A percentile compares a stretch with the other conserved stretches of the same genome.
These are phyloP conservation scores for Chaenocephalus aceratus DNA, from an alignment of 2,113 vertebrate genomes.

Conservation along the genomic window DNA sequence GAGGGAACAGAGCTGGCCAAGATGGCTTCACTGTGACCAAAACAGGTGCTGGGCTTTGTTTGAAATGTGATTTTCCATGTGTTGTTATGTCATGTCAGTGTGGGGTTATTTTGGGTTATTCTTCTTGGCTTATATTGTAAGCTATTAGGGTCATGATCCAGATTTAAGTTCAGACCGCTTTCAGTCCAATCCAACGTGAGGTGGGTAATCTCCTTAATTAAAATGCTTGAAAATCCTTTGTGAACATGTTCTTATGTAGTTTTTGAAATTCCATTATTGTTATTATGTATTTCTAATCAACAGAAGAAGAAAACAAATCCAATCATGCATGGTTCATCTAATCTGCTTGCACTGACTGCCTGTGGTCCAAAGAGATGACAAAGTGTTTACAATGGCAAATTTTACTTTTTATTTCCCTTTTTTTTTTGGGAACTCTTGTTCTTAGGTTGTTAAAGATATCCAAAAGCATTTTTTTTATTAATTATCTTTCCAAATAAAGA, in stretches of 20 bases:
- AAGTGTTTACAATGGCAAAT: not conserved
- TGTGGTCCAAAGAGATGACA: not conserved
- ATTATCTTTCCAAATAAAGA: not conserved
- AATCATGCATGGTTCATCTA: slow-evolving; percentile 12
- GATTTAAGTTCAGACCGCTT: slow-evolving; percentile 18
- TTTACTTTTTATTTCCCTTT: not conserved
- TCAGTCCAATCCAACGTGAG: slow-evolving; percentile 18
- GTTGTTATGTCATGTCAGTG: not conserved
- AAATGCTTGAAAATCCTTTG: slow-evolving; percentile 28
- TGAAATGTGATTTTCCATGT: not conserved
- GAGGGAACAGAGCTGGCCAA: not conserved
- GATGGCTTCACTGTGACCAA: slow-evolving; percentile 9
- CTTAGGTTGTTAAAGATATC: not conserved
- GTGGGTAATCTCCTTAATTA: slow-evolving; percentile 23
- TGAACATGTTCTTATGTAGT: not conserved
- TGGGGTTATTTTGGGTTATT: not conserved
- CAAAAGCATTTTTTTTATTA: not conserved
- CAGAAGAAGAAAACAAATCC: slow-evolving; percentile 36
- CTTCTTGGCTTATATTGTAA: not conserved
- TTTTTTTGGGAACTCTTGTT: not conserved
- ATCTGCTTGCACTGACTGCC: slow-evolving; percentile 22
- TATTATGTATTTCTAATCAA: slow-evolving; percentile 31
- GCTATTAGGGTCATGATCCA: not conserved
- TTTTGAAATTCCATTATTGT: not conserved
- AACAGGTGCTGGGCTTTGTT: slow-evolving; percentile 21